phyloP scores from a whole-genome alignment of 23 tunicate species.

The Corella eumyota region DNA sequence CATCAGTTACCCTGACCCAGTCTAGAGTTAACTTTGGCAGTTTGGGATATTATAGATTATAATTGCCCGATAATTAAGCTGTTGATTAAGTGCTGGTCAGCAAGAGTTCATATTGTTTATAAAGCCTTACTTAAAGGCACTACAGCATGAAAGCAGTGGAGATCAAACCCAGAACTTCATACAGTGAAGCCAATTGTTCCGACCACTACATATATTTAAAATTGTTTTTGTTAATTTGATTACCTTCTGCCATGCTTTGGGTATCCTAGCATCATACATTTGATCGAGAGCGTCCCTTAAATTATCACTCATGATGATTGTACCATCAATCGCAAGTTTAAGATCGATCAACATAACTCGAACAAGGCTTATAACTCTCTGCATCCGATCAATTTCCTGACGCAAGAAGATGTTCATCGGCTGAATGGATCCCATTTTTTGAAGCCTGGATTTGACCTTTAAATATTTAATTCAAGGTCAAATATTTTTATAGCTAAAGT shows the following conservation, averaged over 20 bases:
- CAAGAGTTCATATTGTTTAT: no score
- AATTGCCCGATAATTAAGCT: no score
- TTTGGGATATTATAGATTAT: no score
- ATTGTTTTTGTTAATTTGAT: neutral
- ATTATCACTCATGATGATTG: conserved; percentile 82
- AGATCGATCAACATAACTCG: conserved; percentile 47
- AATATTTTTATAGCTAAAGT: no score
- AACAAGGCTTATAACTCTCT: conserved; percentile 51
- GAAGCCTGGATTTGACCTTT: conserved; percentile 70
- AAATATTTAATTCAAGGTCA: neutral
- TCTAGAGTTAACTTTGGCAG: no score
- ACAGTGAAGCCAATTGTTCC: neutral
- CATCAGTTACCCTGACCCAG: no score
- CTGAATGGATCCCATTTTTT: conserved; percentile 83
- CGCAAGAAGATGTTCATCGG: conserved; percentile 92
- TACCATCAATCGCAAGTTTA: conserved; percentile 78
- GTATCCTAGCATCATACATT: conserved; percentile 83
- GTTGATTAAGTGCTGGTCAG: no score
- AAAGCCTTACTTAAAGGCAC: no score
- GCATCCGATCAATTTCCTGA: conserved; percentile 86
- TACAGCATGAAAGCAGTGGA: no score
- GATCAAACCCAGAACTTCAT: neutral
- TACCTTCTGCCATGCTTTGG: conserved; percentile 72
- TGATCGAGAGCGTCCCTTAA: conserved; percentile 78
- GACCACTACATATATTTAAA: neutral